These are phyloP conservation scores for Carassius gibelio DNA, from an alignment of 2,113 vertebrate genomes.

Conservation along the genomic window DNA sequence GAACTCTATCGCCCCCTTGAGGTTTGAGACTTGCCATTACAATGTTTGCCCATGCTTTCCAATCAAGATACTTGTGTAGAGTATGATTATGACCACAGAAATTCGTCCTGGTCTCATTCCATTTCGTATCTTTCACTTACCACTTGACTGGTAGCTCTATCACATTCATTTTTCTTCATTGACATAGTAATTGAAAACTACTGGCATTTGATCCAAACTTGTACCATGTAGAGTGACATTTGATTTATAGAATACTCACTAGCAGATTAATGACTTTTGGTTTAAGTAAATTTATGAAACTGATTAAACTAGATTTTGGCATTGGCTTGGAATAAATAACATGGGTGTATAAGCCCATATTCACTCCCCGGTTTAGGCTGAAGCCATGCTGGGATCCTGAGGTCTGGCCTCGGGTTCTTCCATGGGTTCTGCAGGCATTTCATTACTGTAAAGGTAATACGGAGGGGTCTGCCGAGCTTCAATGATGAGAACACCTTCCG, in stretches of 20 bases:
- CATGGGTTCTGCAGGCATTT: conserved; percentile 60
- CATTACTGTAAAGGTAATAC: conserved; percentile 84
- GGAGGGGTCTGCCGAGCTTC: conserved; percentile 92
- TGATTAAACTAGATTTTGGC: background rate
- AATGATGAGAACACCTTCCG: conserved; percentile 96
- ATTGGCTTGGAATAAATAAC: conserved; percentile 22
- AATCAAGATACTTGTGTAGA: background rate
- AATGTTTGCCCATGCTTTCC: background rate
- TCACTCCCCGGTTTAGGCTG: background rate
- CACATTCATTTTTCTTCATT: background rate
- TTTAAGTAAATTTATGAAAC: conserved; percentile 26
- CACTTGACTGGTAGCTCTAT: no score
- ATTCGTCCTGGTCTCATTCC: no score
- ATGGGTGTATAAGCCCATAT: background rate
- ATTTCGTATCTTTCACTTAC: background rate
- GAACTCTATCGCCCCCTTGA: background rate
- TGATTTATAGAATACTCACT: background rate
- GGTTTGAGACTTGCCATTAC: background rate
- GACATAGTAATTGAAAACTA: background rate
- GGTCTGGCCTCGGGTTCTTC: conserved; percentile 56
- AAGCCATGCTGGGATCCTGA: conserved; percentile 66
- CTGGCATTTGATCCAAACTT: conserved; percentile 17
- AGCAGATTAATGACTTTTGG: conserved; percentile 23
- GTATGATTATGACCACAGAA: background rate
- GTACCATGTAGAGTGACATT: background rate